Evolutionary conservation across 2,888 invertebrate species (phyloP).

Genomic region (Ophioninae sp.): DNA sequence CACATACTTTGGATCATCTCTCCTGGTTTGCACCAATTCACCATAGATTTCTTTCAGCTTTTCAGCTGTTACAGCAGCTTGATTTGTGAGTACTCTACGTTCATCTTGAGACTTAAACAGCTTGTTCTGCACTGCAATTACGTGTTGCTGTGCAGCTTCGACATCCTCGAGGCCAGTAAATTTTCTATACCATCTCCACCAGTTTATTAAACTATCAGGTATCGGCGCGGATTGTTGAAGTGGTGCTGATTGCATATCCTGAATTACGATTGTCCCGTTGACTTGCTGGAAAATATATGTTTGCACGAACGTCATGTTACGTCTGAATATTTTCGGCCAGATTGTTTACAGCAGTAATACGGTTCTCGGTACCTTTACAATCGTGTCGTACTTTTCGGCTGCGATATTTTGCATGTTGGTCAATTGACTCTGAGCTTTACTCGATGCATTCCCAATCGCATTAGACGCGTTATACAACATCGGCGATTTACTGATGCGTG

Average conservation of each 20-base stretch:
- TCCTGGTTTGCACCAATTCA: slow-evolving; percentile 75
- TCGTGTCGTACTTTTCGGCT: slow-evolving; percentile 71
- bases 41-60: slow-evolving; percentile 77
- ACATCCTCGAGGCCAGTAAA: slow-evolving; percentile 76
- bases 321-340: not conserved
- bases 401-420: slow-evolving; percentile 70
- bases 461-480: slow-evolving; percentile 69
- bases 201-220: slow-evolving; percentile 72
- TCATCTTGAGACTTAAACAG: slow-evolving; percentile 76
- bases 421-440: slow-evolving; percentile 71
- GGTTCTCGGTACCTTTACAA: slow-evolving; percentile 71
- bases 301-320: not conserved
- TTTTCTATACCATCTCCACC: slow-evolving; percentile 78
- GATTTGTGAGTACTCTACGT: slow-evolving; percentile 69
- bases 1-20: slow-evolving; percentile 78
- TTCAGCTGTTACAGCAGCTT: slow-evolving; percentile 68
- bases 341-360: not conserved
- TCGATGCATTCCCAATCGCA: slow-evolving; percentile 70
- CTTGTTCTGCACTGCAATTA: slow-evolving; percentile 75
- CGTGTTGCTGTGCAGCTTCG: slow-evolving; percentile 73
- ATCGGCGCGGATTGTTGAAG: slow-evolving; percentile 69
- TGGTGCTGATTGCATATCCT: slow-evolving; percentile 69
- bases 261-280: slow-evolving; percentile 71
- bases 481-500: slow-evolving; percentile 69
- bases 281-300: slow-evolving; percentile 68